Evolutionary conservation across 2,113 vertebrate genomes (phyloP).

Genomic region (Phaethornis superciliosus): DNA sequence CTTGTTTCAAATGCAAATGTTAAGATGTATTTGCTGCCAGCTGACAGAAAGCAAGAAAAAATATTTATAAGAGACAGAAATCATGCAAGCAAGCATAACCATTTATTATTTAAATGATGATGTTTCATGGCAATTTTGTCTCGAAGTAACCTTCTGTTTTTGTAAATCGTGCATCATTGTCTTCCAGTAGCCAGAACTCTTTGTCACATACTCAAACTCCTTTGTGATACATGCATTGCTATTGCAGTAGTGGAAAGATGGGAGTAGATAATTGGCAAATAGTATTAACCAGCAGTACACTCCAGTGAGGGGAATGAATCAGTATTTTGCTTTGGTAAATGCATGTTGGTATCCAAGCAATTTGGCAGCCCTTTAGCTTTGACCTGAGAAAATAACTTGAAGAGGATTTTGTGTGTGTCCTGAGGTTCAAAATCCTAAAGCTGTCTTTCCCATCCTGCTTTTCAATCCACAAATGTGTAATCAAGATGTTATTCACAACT

Average conservation of each 20-base stretch:
- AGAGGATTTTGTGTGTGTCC: background rate
- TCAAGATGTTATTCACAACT: background rate
- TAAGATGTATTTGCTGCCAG: conserved; percentile 58
- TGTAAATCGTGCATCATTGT: conserved; percentile 21
- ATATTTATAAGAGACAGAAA: conserved; percentile 62
- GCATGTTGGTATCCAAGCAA: background rate
- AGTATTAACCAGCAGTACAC: background rate
- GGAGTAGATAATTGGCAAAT: conserved; percentile 20
- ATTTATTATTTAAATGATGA: conserved; percentile 59
- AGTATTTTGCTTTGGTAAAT: background rate
- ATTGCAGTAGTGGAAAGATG: conserved; percentile 21
- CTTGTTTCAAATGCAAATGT: conserved; percentile 47
- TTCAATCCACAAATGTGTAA: background rate
- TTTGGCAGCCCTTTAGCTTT: background rate
- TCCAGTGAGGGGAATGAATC: background rate
- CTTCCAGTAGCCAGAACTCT: conserved; percentile 46
- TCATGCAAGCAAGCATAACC: conserved; percentile 32
- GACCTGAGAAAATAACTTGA: background rate
- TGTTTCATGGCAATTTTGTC: conserved; percentile 53
- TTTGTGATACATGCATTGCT: background rate
- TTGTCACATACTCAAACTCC: background rate
- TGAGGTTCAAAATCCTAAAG: background rate
- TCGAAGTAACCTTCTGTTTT: conserved; percentile 58
- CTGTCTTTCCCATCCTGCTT: background rate
- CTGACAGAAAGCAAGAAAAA: conserved; percentile 60